phyloP scores from a whole-genome alignment of 1,140 invertebrate genomes.

The Polypedilum vanderplanki region DNA sequence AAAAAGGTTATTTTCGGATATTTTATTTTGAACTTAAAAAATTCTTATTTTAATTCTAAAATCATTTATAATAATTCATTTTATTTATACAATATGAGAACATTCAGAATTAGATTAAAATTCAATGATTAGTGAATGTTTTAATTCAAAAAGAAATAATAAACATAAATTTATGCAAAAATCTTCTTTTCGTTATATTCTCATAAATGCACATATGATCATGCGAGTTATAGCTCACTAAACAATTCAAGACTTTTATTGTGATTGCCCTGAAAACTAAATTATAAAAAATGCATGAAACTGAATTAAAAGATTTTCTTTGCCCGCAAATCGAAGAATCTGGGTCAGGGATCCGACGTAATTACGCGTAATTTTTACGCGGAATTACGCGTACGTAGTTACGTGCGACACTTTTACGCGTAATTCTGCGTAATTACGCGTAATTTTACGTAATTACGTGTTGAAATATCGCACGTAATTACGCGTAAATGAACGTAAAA shows the following conservation, averaged over 20 bases:
- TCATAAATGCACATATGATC: neutral
- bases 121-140: neutral
- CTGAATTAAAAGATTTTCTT: constrained; percentile 6
- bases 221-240: neutral
- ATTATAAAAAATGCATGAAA: neutral
- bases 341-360: no score
- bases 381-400: no score
- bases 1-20: no score
- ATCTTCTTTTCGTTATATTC: neutral
- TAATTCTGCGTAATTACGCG: no score
- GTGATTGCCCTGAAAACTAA: constrained; percentile 21
- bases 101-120: constrained; percentile 21
- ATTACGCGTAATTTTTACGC: no score
- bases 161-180: constrained; percentile 22
- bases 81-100: neutral
- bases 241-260: constrained; percentile 22
- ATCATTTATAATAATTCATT: no score
- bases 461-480: no score
- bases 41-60: no score
- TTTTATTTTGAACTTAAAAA: no score
- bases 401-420: no score
- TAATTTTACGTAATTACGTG: no score
- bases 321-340: neutral
- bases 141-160: neutral
- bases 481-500: no score